Conservation (phyloP, 2,888 invertebrate species). For the Coenonympha glycerion region DNA sequence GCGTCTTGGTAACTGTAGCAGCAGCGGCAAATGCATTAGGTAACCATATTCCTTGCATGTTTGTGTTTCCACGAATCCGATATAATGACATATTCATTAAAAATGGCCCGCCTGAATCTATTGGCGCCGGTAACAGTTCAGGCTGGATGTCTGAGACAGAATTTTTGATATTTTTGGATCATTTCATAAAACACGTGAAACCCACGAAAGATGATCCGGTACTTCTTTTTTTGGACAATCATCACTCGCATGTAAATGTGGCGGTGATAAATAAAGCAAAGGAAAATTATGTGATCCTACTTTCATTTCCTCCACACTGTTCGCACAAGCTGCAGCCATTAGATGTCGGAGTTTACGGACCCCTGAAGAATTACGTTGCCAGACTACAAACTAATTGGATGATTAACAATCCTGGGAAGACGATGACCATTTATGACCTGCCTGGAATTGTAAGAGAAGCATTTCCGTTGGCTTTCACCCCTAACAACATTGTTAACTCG, state of each 20-base stretch:
- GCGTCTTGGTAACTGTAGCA: background rate
- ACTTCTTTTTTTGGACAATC: background rate
- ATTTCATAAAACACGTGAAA: background rate
- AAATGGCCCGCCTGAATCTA: background rate
- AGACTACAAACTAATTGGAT: background rate
- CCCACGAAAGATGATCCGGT: background rate
- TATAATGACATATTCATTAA: background rate
- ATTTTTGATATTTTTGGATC: background rate
- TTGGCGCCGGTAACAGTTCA: background rate
- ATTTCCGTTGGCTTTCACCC: background rate
- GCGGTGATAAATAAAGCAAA: background rate
- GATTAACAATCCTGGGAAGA: background rate
- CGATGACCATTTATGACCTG: background rate
- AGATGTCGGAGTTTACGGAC: constrained; percentile 29
- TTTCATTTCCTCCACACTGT: constrained; percentile 27
- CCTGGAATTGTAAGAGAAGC: background rate
- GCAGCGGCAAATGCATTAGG: background rate
- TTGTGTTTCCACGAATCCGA: background rate
- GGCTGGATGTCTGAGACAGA: background rate
- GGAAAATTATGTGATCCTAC: constrained; percentile 30
- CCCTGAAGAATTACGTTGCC: constrained; percentile 24
- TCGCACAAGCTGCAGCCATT: constrained; percentile 22
- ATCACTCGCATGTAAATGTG: background rate
- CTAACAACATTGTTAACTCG: background rate
- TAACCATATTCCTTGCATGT: background rate